Conservation (phyloP, 2,113 vertebrate species). For the Prochilodus magdalenae region DNA sequence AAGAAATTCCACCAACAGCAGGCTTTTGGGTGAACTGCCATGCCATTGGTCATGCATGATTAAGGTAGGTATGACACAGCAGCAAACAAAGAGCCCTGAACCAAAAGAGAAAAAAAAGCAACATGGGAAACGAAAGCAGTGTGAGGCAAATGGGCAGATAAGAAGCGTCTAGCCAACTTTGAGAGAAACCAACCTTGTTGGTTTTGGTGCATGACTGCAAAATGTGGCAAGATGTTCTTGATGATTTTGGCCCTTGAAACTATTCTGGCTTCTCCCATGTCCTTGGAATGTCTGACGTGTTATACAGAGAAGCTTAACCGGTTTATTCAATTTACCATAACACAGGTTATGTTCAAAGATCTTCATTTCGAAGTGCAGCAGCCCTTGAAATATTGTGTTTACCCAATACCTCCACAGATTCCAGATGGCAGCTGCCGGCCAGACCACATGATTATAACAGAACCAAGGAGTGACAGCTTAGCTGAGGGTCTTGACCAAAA, state of each 20-base stretch:
- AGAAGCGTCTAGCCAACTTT: not conserved
- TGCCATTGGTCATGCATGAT: not conserved
- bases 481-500: constrained; percentile 40
- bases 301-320: not conserved
- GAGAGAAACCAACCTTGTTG: not conserved
- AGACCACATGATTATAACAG: constrained; percentile 42
- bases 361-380: no score
- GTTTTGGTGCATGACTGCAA: not conserved
- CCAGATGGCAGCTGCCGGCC: constrained; percentile 59
- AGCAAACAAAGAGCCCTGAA: not conserved
- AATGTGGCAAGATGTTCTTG: not conserved
- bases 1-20: constrained; percentile 1
- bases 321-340: no score
- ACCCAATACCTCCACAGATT: constrained; percentile 52
- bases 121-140: not conserved
- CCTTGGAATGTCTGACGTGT: not conserved
- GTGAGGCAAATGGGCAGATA: not conserved
- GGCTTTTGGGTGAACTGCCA: not conserved
- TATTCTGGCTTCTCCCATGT: not conserved
- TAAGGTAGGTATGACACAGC: not conserved
- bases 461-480: constrained; percentile 42
- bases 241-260: not conserved
- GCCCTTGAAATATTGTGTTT: not conserved
- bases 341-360: not conserved
- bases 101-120: not conserved